Evolutionary conservation across 2,113 vertebrate species (phyloP).

Genomic region (Rostratula benghalensis): DNA sequence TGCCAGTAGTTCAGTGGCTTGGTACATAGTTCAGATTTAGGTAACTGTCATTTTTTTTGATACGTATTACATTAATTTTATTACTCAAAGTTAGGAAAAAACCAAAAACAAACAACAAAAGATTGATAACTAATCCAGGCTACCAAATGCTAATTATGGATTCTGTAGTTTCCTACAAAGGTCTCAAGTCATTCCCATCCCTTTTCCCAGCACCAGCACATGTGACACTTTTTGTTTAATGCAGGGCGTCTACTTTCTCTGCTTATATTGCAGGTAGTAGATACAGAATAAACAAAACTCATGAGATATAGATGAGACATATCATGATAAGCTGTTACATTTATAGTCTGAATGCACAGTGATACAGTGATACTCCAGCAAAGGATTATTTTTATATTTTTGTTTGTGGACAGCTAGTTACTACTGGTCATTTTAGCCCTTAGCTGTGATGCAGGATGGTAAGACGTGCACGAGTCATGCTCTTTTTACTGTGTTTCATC

Average conservation of each 20-base stretch:
- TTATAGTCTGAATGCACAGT: neutral
- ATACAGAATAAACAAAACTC: neutral
- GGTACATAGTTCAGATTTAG: no score
- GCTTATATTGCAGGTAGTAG: neutral
- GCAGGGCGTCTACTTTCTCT: neutral
- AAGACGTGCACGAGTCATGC: neutral
- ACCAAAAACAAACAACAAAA: no score
- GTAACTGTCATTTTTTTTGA: no score
- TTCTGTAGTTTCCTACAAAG: neutral
- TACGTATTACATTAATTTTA: no score
- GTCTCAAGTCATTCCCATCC: neutral
- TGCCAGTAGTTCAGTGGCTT: no score
- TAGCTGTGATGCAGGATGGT: neutral
- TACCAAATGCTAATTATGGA: neutral
- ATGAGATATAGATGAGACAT: neutral
- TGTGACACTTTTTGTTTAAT: rapidly evolving
- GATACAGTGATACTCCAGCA: neutral
- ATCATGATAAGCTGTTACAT: neutral
- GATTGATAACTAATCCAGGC: no score
- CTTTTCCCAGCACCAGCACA: neutral
- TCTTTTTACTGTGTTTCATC: neutral
- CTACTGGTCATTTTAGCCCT: neutral
- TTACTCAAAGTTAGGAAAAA: no score
- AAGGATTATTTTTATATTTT: neutral
- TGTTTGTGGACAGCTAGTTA: neutral